Evolutionary conservation across 30 jellyfish, hydroid and myxozoan species (phyloP), one percentile per base, ranked within the genome.

Genomic region (Cassiopea xamachana): DNA sequence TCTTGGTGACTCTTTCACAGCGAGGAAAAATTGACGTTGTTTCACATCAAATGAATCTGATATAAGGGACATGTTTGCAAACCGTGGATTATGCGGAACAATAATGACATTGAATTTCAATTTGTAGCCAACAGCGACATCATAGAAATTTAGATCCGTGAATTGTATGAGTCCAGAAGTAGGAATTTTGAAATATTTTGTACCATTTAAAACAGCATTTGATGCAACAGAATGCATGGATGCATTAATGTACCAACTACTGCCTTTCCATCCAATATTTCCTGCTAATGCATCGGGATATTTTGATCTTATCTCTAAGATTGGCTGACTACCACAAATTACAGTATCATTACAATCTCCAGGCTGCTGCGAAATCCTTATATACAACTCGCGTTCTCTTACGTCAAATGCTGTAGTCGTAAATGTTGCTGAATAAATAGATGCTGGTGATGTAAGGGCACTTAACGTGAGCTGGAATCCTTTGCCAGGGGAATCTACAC

Each of bases 281-380:
- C 93, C 95, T 18, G 97, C 98, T 27, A 93, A 49, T 14, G 95
- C 93, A 55, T 89, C 98, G 5, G 95, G 97, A 69, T 46, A 61
- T 67, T 67, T 59, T 49, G 93, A 79, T 59, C 98, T 58, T 80
- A 93, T 83, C 82, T 93, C 97, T 0, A 93, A 60, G 69, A 89
- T 79, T 4, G 98, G 98, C 71, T 93, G 98, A 15, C 82, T 86
- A 69, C 98, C 97, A 85, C 98, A 93, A 4, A 86, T 46, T 15
- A 93, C 97, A 7, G 98, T 93, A 16, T 89, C 97, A 50, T 93
- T 93, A 72, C 98, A 93, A 75, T 93, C 87, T 15, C 93, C 97
- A 46, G 94, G 93, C 84, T 93, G 97, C 73, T 89, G 97, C 55
- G 93, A 95, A 69, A 93, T 89, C 50, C 87, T 74, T 47, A 93